Conservation (phyloP, 2,113 vertebrate species). For the Melanotaenia duboulayi region DNA sequence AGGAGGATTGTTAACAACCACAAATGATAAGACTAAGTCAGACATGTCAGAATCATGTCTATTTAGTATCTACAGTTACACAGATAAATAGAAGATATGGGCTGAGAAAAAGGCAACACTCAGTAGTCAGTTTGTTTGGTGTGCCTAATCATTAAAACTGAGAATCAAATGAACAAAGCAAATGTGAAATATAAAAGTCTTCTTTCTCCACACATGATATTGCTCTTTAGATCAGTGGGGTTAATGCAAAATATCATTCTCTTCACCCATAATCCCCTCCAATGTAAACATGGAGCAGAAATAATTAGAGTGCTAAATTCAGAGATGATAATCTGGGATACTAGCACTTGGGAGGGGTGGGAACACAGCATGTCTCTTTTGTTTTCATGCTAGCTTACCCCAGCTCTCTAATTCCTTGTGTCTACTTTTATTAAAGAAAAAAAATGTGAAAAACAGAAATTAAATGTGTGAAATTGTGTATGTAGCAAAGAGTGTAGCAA, state of each 20-base stretch:
- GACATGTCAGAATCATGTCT: constrained; percentile 10
- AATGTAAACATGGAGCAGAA: constrained; percentile 40
- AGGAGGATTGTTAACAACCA: too few relatives aligned
- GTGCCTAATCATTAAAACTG: background rate
- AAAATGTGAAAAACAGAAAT: constrained; percentile 4
- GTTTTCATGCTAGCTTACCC: constrained; percentile 28
- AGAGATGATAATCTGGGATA: constrained; percentile 42
- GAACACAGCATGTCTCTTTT: constrained; percentile 16
- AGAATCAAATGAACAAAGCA: background rate
- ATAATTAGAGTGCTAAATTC: constrained; percentile 42
- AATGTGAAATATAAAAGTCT: constrained; percentile 2
- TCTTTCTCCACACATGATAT: constrained; percentile 6
- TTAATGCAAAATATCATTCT: constrained; percentile 30
- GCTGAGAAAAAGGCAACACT: too few relatives aligned
- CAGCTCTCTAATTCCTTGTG: background rate
- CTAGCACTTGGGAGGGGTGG: constrained; percentile 10
- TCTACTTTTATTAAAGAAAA: background rate
- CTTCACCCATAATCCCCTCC: constrained; percentile 29
- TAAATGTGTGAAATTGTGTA: background rate
- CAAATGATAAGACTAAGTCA: background rate
- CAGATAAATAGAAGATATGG: too few relatives aligned
- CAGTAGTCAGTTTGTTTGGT: background rate
- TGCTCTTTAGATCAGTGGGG: constrained; percentile 10
- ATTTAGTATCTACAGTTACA: background rate
- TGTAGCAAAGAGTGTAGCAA: background rate